Conservation (phyloP, 1,140 invertebrate species). For the Brachionus paranguensis region DNA sequence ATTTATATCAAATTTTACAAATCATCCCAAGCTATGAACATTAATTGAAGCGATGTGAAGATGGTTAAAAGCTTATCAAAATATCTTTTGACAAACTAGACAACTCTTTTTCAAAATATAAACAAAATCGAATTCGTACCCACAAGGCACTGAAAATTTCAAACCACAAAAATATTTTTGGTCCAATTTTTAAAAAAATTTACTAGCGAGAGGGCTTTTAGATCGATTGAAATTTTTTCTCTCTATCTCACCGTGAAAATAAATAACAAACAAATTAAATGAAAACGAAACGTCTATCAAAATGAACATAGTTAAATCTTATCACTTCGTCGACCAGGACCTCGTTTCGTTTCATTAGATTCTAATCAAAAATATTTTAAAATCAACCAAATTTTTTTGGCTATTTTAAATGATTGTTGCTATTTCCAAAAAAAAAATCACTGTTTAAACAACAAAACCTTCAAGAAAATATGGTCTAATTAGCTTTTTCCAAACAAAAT, state of each 20-base stretch:
- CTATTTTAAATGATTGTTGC: not conserved
- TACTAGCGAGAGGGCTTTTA: not conserved
- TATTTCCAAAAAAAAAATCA: not conserved
- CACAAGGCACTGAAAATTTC: not conserved
- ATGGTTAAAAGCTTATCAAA: conserved; percentile 26
- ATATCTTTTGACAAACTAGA: conserved; percentile 3
- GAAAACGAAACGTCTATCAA: not conserved
- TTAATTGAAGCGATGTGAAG: not conserved
- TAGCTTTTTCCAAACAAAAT: not conserved
- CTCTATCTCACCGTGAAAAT: not conserved
- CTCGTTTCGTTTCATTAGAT: not conserved
- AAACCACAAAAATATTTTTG: not conserved
- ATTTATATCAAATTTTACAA: conserved; percentile 19
- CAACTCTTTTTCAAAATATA: not conserved
- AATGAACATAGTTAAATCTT: not conserved
- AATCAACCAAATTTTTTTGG: not conserved
- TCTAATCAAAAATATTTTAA: not conserved
- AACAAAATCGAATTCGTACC: not conserved
- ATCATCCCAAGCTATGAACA: not conserved
- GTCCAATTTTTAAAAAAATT: not conserved
- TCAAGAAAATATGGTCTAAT: not conserved
- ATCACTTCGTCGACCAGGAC: not conserved
- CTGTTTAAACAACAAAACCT: not conserved
- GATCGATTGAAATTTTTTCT: not conserved
- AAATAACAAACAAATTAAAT: not conserved